These are phyloP conservation scores for Protobothrops flavoviridis DNA, from an alignment of 2,113 vertebrate species.

Conservation along the genomic window DNA sequence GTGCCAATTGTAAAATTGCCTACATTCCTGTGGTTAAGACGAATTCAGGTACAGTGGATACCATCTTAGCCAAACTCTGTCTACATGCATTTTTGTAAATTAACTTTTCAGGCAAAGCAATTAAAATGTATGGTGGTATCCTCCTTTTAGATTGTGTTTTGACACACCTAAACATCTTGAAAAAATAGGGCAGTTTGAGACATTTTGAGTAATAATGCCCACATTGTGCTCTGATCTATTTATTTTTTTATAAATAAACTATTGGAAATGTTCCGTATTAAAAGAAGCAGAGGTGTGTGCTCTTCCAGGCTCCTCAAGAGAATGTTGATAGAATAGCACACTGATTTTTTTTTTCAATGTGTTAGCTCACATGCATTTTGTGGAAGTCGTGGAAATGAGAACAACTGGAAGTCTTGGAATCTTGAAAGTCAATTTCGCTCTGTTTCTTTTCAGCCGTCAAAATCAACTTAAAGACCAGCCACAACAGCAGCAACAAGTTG, in stretches of 20 bases:
- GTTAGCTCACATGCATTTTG: background rate
- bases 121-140: conserved; percentile 54
- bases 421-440: conserved; percentile 27
- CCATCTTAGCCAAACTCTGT: conserved; percentile 51
- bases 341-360: background rate
- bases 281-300: conserved; percentile 39
- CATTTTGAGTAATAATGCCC: conserved; percentile 52
- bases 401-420: fast-evolving
- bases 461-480: conserved; percentile 84
- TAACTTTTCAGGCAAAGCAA: conserved; percentile 59
- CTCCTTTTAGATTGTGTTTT: conserved; percentile 53
- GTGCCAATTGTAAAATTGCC: conserved; percentile 52
- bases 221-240: conserved; percentile 46
- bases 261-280: conserved; percentile 35
- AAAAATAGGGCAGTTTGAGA: conserved; percentile 54
- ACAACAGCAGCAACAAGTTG: conserved; percentile 75
- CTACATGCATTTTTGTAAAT: conserved; percentile 58
- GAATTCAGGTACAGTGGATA: conserved; percentile 52
- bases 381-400: background rate
- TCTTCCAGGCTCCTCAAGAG: conserved; percentile 16
- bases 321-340: background rate
- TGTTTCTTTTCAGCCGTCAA: conserved; percentile 74
- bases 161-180: conserved; percentile 52
- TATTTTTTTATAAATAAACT: conserved; percentile 40
- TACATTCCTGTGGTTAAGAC: conserved; percentile 64